phyloP scores from a whole-genome alignment of 2,797 vertebrate species.

The Oreochromis grahami region DNA sequence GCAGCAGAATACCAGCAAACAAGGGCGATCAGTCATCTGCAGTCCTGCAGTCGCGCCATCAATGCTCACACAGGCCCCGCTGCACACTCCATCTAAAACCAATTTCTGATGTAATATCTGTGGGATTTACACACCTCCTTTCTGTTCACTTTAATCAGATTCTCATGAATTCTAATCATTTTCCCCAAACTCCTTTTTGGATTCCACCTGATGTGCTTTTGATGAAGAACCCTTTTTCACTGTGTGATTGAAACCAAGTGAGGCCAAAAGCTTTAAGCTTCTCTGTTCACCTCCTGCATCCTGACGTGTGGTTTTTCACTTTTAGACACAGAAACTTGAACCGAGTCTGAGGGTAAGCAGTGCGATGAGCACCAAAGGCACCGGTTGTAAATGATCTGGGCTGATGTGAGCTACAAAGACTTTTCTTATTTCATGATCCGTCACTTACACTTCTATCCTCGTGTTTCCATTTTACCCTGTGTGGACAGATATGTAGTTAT shows the following conservation, averaged over 20 bases:
- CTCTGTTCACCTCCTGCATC: not conserved
- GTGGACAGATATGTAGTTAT: not conserved
- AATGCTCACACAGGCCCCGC: not conserved
- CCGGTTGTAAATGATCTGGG: not conserved
- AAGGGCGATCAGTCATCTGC: not conserved
- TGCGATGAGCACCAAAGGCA: not conserved
- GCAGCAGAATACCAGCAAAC: not conserved
- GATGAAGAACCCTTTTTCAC: not conserved
- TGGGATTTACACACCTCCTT: not conserved
- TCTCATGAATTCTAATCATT: conserved; percentile 6
- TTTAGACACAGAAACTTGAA: not conserved
- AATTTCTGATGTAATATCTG: not conserved
- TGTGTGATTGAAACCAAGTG: not conserved
- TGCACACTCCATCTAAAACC: not conserved
- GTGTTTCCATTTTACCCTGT: not conserved
- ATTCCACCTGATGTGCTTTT: not conserved
- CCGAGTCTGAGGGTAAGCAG: not conserved
- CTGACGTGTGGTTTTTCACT: not conserved
- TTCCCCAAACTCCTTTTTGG: not conserved
- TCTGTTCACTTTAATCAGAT: not conserved
- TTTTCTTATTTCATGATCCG: not conserved
- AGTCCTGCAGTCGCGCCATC: not conserved
- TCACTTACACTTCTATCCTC: not conserved
- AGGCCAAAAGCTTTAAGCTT: not conserved
- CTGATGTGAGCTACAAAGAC: not conserved